A percentile compares a stretch with the other conserved stretches of the same genome.
phyloP scores from a whole-genome alignment of 2,113 vertebrate genomes.

The Sinocyclocheilus rhinocerous region DNA sequence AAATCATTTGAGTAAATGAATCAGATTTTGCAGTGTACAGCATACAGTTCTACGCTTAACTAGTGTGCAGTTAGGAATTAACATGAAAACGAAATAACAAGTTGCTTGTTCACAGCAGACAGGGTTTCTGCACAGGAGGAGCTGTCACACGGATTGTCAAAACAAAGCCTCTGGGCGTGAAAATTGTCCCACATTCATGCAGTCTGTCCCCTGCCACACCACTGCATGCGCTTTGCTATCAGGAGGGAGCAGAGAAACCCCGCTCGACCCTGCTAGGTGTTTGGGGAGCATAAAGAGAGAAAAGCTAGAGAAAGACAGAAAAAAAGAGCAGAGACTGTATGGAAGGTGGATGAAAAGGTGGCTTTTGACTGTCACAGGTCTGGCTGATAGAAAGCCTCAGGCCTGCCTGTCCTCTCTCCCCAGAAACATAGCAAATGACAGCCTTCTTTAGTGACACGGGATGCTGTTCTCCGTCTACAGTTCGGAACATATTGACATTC shows the following conservation, averaged over 20 bases:
- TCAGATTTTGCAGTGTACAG: background rate
- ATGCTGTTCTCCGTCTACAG: slow-evolving; percentile 42
- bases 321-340: background rate
- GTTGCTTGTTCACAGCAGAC: slow-evolving; percentile 11
- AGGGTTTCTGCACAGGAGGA: background rate
- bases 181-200: slow-evolving; percentile 24
- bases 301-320: background rate
- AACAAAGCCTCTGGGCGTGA: slow-evolving; percentile 17
- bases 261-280: background rate
- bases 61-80: slow-evolving; percentile 1
- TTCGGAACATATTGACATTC: slow-evolving; percentile 24
- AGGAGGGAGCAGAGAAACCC: slow-evolving; percentile 16
- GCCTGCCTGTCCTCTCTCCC: slow-evolving; percentile 40
- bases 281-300: background rate
- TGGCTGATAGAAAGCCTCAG: slow-evolving; percentile 44
- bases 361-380: slow-evolving; percentile 35
- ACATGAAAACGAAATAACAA: background rate
- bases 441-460: slow-evolving; percentile 44
- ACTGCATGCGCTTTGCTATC: slow-evolving; percentile 33
- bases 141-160: slow-evolving; percentile 29
- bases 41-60: background rate
- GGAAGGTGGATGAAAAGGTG: slow-evolving; percentile 3
- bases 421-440: slow-evolving; percentile 50
- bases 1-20: background rate
- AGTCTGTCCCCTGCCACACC: slow-evolving; percentile 11